Evolutionary conservation across 2,113 vertebrate species (phyloP).

Genomic region (Chloropsis hardwickii): DNA sequence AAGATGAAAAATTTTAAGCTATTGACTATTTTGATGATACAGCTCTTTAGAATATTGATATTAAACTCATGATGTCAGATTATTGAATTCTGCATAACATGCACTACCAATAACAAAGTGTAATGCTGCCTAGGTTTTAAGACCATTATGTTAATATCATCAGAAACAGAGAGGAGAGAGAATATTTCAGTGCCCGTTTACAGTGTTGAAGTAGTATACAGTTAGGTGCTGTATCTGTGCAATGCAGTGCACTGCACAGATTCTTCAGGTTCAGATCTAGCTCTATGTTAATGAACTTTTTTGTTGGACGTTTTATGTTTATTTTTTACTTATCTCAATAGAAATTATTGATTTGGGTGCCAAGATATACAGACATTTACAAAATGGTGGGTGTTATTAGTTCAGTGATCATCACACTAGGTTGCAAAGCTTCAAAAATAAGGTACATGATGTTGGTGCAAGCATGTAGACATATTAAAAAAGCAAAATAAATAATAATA

Average conservation of each 20-base stretch:
- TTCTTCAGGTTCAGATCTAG: background rate
- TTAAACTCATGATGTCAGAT: background rate
- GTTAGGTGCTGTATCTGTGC: accelerated
- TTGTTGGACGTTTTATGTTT: background rate
- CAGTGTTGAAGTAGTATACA: background rate
- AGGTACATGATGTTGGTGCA: background rate
- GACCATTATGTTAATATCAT: background rate
- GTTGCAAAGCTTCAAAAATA: background rate
- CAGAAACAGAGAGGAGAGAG: background rate
- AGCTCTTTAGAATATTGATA: background rate
- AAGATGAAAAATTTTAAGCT: background rate
- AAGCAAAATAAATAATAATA: background rate
- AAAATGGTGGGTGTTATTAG: background rate
- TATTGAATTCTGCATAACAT: background rate
- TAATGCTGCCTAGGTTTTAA: background rate
- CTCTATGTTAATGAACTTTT: background rate
- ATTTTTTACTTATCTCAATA: background rate
- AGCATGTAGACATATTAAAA: background rate
- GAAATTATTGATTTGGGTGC: no score
- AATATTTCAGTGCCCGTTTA: background rate
- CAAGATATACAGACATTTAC: background rate
- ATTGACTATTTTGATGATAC: background rate
- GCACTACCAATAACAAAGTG: background rate
- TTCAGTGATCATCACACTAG: background rate
- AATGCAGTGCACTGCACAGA: background rate